These are phyloP conservation scores for Schmidtea mediterranea DNA, from an alignment of 1,140 invertebrate species.

Conservation along the genomic window DNA sequence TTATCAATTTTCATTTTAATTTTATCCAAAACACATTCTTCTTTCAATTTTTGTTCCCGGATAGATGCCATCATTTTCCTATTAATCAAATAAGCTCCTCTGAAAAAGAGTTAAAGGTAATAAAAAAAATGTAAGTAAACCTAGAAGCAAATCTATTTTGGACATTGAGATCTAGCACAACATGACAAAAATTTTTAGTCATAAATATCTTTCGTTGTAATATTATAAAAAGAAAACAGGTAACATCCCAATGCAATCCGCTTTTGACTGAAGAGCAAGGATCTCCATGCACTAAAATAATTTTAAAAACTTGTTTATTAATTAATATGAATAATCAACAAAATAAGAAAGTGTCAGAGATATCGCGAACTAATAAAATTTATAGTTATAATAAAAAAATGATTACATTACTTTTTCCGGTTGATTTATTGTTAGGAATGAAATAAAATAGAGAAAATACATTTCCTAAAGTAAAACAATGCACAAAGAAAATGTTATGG, in stretches of 20 bases:
- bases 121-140: conserved; percentile 11
- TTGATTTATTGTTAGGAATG: too few relatives aligned
- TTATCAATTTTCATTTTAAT: conserved; percentile 85
- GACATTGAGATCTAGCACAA: conserved; percentile 69
- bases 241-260: conserved; percentile 45
- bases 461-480: too few relatives aligned
- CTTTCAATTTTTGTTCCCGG: conserved; percentile 50
- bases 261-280: conserved; percentile 32
- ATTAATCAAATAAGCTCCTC: conserved; percentile 73
- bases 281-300: not conserved
- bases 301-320: not conserved
- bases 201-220: conserved; percentile 65
- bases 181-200: conserved; percentile 79
- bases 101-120: conserved; percentile 19
- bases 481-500: too few relatives aligned
- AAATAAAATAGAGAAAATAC: too few relatives aligned
- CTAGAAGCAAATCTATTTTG: conserved; percentile 63
- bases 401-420: too few relatives aligned
- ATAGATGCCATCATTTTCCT: conserved; percentile 61
- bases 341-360: not conserved
- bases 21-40: conserved; percentile 57
- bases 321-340: not conserved
- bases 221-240: conserved; percentile 70
- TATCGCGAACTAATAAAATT: too few relatives aligned
- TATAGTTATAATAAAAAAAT: too few relatives aligned